Evolutionary conservation across 1,140 invertebrate genomes (phyloP), one percentile per base, ranked within the genome.

Genomic region (Leptinotarsa texana): DNA sequence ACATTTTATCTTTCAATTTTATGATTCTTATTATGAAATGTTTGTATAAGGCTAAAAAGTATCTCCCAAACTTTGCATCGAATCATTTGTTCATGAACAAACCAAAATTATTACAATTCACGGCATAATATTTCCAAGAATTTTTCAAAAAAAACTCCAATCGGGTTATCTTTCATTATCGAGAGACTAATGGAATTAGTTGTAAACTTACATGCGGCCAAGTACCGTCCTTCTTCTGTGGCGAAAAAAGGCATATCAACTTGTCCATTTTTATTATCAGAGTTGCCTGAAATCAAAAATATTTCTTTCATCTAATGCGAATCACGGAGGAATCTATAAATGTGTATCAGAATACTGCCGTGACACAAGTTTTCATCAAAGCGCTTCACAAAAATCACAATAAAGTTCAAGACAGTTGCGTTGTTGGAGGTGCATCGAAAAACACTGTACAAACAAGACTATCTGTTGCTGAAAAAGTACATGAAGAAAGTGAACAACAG

Each of bases 171-270:
- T 3, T 42, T 42, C 8, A 42, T 11, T 11, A 42, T 42, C 33
- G 11, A 42, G 33, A 11, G 8, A 8, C 3, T 11, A 3, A 42
- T 11, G 8, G 0, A 42, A 42, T 42, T 3, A 11, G 8, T 8
- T 42, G 33, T 42, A 42, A 42, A 86, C 91, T 92, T 89, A 94
- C 93, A 92, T 80, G 91, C 89, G 49, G 93, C 93, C 75, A 95
- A 88, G 85, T 95, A 95, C 85, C 91, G 92, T 80, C 93, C 93
- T 84, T 95, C 93, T 82, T 94, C 93, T 48, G 92, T 91, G 80
- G 90, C 91, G 86, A 94, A 94, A 84, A 93, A 89, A 24, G 91
- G 89, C 87, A 92, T 92, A 80, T 92, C 91, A 80, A 90, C 87
- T 80, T 89, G 89, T 57, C 86, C 86, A 78, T 90, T 89, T 77